Evolutionary conservation across 2,113 vertebrate genomes (phyloP), one percentile per base, ranked within the genome.

Genomic region (Dicerorhinus sumatrensis): DNA sequence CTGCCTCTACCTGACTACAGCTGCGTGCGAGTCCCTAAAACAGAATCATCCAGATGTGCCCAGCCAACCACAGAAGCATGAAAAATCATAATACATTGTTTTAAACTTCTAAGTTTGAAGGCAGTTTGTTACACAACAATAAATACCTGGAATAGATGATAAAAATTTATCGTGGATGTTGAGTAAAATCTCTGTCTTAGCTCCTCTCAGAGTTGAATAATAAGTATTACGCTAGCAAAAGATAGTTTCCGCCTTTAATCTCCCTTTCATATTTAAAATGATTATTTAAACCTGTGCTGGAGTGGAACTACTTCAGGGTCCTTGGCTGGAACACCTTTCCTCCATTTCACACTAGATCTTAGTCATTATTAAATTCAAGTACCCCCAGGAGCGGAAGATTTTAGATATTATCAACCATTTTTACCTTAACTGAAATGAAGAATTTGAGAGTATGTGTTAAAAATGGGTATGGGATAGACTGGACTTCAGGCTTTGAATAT

Each of bases 281-380:
- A 29, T 79, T 89, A 33, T 79, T 65, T 70, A 83, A 75, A n/a
- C 31, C 16, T 79, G 5, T 39, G 17, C 10, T 42, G 4, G 3
- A 60, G 2, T 67, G 2, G 6, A 82, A 25, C n/a, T 48, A 90
- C n/a, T 82, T 86, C 25, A 17, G 48, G 3, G 20, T 69, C 17
- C 25, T 67, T 80, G 48, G 23, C 48, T 83, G 31, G 14, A 93
- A 46, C 36, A 65, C 1, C 6, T 80, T 75, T 83, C 65, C 33
- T 56, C 33, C 58, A 90, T 69, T 51, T 90, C 13, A 60, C 33
- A 65, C 29, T 36, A 13, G 36, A 88, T 25, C 10, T 70, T 63
- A 82, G 56, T 83, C 69, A 16, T 76, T 54, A 70, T 82, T 86
- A 73, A 94, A 96, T 39, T 90, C 48, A 94, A 75, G 31, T 63